A percentile compares a stretch with the other conserved stretches of the same genome.
Conservation (phyloP, 2,797 vertebrate species). For the Muraenolepis orangiensis region DNA sequence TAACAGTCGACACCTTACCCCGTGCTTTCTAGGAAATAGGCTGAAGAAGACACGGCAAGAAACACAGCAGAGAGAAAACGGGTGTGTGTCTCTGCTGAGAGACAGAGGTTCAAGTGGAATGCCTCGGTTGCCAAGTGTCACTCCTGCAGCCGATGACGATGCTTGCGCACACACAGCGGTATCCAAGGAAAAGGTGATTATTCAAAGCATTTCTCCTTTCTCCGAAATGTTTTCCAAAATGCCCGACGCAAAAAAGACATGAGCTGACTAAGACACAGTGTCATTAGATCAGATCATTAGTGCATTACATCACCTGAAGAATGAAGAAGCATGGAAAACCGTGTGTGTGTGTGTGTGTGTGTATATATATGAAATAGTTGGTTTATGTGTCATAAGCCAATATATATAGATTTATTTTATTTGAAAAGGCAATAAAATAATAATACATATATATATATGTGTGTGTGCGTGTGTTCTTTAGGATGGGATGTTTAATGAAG, state of each 20-base stretch:
- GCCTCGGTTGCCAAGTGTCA: not conserved
- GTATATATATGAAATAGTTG: too few relatives aligned
- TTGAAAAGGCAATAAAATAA: too few relatives aligned
- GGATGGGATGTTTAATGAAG: too few relatives aligned
- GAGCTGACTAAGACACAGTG: not conserved
- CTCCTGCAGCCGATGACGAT: not conserved
- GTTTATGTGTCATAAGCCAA: too few relatives aligned
- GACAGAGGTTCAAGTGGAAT: constrained; percentile 3
- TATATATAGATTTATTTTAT: too few relatives aligned
- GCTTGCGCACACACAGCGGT: not conserved
- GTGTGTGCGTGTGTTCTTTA: too few relatives aligned
- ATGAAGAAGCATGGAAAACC: not conserved
- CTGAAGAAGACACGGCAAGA: not conserved
- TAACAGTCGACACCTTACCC: not conserved
- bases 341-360: too few relatives aligned
- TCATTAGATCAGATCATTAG: not conserved
- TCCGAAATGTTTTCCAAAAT: constrained; percentile 2
- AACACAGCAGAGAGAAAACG: not conserved
- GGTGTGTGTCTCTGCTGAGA: not conserved
- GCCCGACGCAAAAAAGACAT: not conserved
- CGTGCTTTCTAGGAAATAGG: not conserved
- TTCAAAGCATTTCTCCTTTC: not conserved
- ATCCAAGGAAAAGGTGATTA: not conserved
- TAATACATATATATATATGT: too few relatives aligned
- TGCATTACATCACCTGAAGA: not conserved